These are phyloP conservation scores for Parazoanthus darwini DNA, from an alignment of 92 coral and sea anemone species.

Conservation along the genomic window DNA sequence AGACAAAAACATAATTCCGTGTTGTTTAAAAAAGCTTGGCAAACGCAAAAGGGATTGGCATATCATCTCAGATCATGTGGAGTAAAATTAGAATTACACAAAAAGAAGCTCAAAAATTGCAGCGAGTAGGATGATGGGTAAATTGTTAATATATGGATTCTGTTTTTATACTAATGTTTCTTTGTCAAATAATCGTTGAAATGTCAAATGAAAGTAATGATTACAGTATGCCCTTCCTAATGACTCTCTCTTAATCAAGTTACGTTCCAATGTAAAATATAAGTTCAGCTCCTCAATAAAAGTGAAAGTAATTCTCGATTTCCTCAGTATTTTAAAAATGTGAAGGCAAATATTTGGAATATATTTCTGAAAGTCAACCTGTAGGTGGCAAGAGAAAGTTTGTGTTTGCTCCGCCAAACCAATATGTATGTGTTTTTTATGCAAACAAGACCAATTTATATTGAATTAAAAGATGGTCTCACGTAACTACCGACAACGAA, in stretches of 20 bases:
- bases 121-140: not conserved
- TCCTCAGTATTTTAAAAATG: not conserved
- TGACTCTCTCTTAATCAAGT: not conserved
- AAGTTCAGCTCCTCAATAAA: not conserved
- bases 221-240: not conserved
- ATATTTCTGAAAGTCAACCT: not conserved
- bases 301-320: not conserved
- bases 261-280: not conserved
- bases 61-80: not conserved
- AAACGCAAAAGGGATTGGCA: not conserved
- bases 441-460: not conserved
- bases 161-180: not conserved
- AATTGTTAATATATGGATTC: not conserved
- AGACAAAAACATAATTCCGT: not conserved
- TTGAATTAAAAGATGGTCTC: not conserved
- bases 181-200: not conserved
- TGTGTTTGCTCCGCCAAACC: not conserved
- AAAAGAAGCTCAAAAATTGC: not conserved
- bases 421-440: not conserved
- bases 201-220: not conserved
- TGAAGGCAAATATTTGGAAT: not conserved
- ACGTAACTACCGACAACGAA: not conserved
- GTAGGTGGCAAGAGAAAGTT: not conserved
- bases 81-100: not conserved
- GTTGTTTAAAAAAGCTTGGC: not conserved